Evolutionary conservation across 2,113 vertebrate genomes (phyloP).

Genomic region (Platichthys flesus): DNA sequence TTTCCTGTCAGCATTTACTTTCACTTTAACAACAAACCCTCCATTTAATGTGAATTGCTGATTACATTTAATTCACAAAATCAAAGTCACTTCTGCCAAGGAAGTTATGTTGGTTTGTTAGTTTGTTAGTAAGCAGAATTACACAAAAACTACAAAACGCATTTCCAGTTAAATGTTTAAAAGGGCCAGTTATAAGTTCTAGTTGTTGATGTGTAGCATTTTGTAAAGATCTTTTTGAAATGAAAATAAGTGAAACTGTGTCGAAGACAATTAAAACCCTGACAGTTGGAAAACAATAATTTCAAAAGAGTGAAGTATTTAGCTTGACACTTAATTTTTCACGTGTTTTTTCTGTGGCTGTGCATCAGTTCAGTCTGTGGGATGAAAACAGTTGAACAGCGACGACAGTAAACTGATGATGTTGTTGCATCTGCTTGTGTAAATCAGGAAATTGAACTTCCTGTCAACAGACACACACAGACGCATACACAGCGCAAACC

Average conservation of each 20-base stretch:
- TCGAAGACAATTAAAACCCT: too few relatives aligned
- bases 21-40: background rate
- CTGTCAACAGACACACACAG: constrained; percentile 43
- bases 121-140: too few relatives aligned
- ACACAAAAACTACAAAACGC: too few relatives aligned
- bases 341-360: background rate
- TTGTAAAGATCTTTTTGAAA: background rate
- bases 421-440: constrained; percentile 26
- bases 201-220: background rate
- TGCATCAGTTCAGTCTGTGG: constrained; percentile 4
- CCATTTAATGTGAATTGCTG: background rate
- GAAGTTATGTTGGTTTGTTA: too few relatives aligned
- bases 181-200: too few relatives aligned
- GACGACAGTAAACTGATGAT: background rate
- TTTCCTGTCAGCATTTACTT: constrained; percentile 42
- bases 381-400: background rate
- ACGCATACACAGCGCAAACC: constrained; percentile 5
- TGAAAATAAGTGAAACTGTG: background rate
- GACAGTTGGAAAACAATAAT: too few relatives aligned
- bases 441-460: constrained; percentile 75
- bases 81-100: too few relatives aligned
- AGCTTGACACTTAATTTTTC: background rate
- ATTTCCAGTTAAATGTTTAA: too few relatives aligned
- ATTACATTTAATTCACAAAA: too few relatives aligned
- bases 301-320: background rate